Evolutionary conservation across 2,888 invertebrate species (phyloP).

Genomic region (Belgica antarctica): DNA sequence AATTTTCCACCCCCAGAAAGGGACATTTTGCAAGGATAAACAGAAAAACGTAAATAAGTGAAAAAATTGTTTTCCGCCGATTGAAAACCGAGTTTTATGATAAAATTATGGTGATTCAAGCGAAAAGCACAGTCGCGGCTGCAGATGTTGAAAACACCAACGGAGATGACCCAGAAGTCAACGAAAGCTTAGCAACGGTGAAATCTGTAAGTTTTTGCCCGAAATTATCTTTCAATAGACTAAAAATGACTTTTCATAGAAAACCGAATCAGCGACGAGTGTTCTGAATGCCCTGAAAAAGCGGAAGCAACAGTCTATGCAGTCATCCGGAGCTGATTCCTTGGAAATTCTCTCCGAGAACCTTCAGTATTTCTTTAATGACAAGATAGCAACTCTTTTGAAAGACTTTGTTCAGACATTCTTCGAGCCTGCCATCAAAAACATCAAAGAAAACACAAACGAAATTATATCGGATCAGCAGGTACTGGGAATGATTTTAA

Average conservation of each 20-base stretch:
- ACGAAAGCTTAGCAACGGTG: background rate
- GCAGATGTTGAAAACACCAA: no score
- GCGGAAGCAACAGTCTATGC: background rate
- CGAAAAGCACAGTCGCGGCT: no score
- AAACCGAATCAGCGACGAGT: background rate
- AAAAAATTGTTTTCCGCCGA: no score
- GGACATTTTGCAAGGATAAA: no score
- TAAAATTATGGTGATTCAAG: no score
- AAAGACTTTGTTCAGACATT: slow-evolving; percentile 31
- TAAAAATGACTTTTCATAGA: slow-evolving; percentile 6
- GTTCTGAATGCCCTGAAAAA: slow-evolving; percentile 3
- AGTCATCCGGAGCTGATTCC: slow-evolving; percentile 13
- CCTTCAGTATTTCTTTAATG: slow-evolving; percentile 27
- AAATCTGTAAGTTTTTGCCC: background rate
- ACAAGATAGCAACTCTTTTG: slow-evolving; percentile 1
- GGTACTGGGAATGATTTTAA: background rate
- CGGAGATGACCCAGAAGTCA: background rate
- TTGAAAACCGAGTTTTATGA: no score
- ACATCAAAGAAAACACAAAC: slow-evolving; percentile 28
- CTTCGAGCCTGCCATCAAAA: slow-evolving; percentile 31
- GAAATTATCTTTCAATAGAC: slow-evolving; percentile 2
- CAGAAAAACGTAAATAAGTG: background rate
- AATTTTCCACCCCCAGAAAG: no score
- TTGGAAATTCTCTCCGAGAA: slow-evolving; percentile 1
- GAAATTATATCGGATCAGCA: slow-evolving; percentile 27